Base-by-base conservation (phyloP, 2,797 vertebrate species). In the Menidia menidia region DNA sequence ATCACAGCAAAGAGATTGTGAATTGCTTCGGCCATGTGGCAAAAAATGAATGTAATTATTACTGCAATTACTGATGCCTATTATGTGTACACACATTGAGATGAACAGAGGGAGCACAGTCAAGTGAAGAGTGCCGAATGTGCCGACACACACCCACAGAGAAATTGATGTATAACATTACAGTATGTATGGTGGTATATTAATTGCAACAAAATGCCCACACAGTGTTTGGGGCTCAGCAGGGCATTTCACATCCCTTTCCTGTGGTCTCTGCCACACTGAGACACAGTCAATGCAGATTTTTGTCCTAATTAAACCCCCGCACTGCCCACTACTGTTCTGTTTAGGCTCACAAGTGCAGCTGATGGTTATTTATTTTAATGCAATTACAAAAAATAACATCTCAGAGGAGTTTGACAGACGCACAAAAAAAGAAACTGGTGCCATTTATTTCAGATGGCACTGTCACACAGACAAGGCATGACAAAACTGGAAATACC, bases 271-370 rank as follows among this genome's bases (percentile, higher is more conserved):
- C 47, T 48, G 68, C 58, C 72, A 65, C 71, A 78, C 80, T 73
- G 71, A 80, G 58, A n/a, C 61, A 63, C 63, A 85, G 73, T 83
- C 83, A 72, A 66, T 54, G 75, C 64, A 71, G 44, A 87, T 73
- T 86, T 84, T 45, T 82, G 75, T 87, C 77, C 80, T 75, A 86
- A 85, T 90, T 86, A 91, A 88, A 68, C 70, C 80, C 71, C 71
- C 61, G 5, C 74, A 52, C 84, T 75, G 68, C 75, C 82, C 81
- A 84, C 81, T 79, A 81, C 72, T 81, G 80, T 71, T 82, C 77
- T 60, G 75, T 74, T 75, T 75, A 64, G 64, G 25, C 73, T 86
- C 75, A 75, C 78, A 73, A 64, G 69, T 58, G 55, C 73, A 67
- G 77, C 73, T 60, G 61, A 73, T 55, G 61, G 70, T 82, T 82